Conservation (phyloP, 2,888 invertebrate genomes). For the Stictocephala bisonia region DNA sequence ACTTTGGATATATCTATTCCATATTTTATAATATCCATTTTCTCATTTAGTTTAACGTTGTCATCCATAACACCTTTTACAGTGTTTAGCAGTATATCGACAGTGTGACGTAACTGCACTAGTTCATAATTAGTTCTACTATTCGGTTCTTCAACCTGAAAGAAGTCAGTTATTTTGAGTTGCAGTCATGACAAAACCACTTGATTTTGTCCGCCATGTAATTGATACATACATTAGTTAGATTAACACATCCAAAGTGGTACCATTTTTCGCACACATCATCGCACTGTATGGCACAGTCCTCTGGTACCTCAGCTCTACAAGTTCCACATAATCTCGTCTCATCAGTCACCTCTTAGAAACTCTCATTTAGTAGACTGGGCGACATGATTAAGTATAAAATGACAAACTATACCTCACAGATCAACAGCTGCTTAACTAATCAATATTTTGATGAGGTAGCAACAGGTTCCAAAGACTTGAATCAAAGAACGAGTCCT, state of each 20-base stretch:
- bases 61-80: not conserved
- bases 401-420: too few relatives aligned
- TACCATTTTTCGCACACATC: not conserved
- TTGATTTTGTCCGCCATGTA: not conserved
- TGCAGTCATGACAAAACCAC: not conserved
- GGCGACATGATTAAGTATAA: too few relatives aligned
- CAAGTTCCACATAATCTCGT: too few relatives aligned
- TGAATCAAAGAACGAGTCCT: too few relatives aligned
- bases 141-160: not conserved
- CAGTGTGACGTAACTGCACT: not conserved
- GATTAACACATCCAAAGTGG: not conserved
- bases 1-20: not conserved
- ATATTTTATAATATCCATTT: not conserved
- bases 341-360: too few relatives aligned
- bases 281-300: not conserved
- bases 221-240: not conserved
- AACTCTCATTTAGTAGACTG: too few relatives aligned
- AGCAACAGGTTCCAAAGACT: too few relatives aligned
- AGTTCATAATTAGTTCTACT: conserved; percentile 1
- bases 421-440: too few relatives aligned
- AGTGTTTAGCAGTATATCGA: not conserved
- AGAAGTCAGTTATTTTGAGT: not conserved
- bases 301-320: too few relatives aligned
- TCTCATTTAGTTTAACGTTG: not conserved
- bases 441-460: too few relatives aligned